Conservation (phyloP, 2,888 invertebrate species). For the Theretra japonica region DNA sequence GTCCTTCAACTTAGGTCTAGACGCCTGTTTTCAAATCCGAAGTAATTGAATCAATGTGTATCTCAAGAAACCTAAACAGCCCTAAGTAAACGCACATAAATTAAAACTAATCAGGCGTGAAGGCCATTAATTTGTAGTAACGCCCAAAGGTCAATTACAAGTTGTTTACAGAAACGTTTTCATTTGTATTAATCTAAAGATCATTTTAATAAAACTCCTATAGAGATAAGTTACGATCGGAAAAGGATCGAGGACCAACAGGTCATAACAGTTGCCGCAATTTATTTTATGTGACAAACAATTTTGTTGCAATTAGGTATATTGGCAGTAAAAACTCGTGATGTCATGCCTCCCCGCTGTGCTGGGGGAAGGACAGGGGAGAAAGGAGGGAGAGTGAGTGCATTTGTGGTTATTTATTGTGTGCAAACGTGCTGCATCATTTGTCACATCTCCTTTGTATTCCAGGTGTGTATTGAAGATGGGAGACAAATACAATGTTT, state of each 20-base stretch:
- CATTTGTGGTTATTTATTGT: slow-evolving; percentile 23
- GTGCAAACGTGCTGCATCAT: slow-evolving; percentile 16
- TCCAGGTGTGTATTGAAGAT: neutral
- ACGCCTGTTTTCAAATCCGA: neutral
- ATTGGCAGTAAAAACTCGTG: slow-evolving; percentile 41
- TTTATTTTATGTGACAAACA: slow-evolving; percentile 37
- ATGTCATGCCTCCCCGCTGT: slow-evolving; percentile 26
- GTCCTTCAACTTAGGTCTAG: neutral
- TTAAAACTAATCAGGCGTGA: neutral
- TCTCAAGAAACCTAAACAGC: neutral
- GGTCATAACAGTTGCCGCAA: slow-evolving; percentile 32
- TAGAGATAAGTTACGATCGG: slow-evolving; percentile 26
- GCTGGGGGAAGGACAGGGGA: slow-evolving; percentile 28
- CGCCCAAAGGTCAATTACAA: neutral
- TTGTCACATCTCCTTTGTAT: slow-evolving; percentile 25
- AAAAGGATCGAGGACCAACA: slow-evolving; percentile 27
- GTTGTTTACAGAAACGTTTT: slow-evolving; percentile 2
- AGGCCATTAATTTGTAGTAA: neutral
- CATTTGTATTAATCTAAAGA: slow-evolving; percentile 6
- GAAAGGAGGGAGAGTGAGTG: neutral
- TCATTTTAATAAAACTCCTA: slow-evolving; percentile 22
- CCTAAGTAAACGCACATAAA: slow-evolving; percentile 3
- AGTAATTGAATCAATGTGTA: neutral
- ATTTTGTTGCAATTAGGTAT: slow-evolving; percentile 41
- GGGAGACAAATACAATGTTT: neutral